Percentiles rank a stretch among this genome's conserved stretches.
Evolutionary conservation across 2,888 invertebrate species (phyloP).

Genomic region (Rapana venosa): DNA sequence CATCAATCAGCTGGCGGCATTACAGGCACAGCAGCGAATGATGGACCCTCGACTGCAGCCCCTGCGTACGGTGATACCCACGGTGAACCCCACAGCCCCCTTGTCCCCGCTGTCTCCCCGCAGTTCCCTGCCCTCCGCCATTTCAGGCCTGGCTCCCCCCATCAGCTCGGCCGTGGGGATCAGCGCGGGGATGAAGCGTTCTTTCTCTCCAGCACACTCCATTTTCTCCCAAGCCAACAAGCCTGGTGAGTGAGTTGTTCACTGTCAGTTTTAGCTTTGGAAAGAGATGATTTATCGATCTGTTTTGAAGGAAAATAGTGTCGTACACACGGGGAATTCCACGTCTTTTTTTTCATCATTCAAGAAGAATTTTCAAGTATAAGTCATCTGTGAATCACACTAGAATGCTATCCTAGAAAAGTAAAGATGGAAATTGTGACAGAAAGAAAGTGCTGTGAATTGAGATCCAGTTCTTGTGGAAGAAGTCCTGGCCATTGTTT

Average conservation of each 20-base stretch:
- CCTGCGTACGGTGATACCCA: conserved; percentile 54
- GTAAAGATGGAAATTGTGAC: too few relatives aligned
- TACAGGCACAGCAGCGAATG: conserved; percentile 60
- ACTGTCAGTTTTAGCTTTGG: too few relatives aligned
- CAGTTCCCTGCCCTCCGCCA: conserved; percentile 43
- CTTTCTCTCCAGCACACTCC: conserved; percentile 57
- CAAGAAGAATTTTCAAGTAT: too few relatives aligned
- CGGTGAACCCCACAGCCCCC: conserved; percentile 45
- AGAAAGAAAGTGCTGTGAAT: too few relatives aligned
- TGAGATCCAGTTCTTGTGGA: too few relatives aligned
- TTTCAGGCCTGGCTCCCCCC: conserved; percentile 39
- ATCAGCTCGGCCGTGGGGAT: conserved; percentile 46
- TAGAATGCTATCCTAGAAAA: too few relatives aligned
- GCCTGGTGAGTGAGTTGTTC: conserved; percentile 25
- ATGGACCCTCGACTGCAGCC: conserved; percentile 66
- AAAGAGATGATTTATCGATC: too few relatives aligned
- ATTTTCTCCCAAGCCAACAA: conserved; percentile 37
- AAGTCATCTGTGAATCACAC: too few relatives aligned
- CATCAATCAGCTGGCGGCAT: conserved; percentile 54
- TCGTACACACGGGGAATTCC: too few relatives aligned
- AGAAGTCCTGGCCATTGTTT: too few relatives aligned
- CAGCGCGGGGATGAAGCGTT: conserved; percentile 53
- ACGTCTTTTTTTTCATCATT: too few relatives aligned
- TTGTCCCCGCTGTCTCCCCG: conserved; percentile 54
- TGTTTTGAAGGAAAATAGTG: too few relatives aligned